A percentile compares a stretch with the other conserved stretches of the same genome.
These are phyloP conservation scores for Acanthococcus lagerstroemiae DNA, from an alignment of 2,888 invertebrate genomes.

Conservation along the genomic window DNA sequence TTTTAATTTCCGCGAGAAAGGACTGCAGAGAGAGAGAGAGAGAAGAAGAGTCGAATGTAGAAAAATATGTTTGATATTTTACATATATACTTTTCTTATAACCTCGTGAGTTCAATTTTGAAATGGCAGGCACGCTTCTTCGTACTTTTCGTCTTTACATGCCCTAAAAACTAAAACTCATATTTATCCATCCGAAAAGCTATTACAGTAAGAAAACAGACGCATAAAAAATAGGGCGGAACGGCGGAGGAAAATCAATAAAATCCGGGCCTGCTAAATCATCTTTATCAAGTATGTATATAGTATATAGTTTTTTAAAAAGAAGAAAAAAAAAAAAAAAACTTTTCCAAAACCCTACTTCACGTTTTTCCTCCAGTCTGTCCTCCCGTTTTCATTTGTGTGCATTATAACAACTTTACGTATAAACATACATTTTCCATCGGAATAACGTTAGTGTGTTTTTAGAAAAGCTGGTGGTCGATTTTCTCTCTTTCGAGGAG, in stretches of 20 bases:
- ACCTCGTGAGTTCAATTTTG: too few relatives aligned
- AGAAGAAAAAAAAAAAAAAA: conserved; percentile 8
- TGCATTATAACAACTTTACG: conserved; percentile 28
- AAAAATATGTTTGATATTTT: too few relatives aligned
- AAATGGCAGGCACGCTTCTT: too few relatives aligned
- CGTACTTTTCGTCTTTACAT: too few relatives aligned
- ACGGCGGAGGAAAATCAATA: conserved; percentile 22
- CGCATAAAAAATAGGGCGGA: conserved; percentile 24
- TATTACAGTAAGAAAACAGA: conserved; percentile 29
- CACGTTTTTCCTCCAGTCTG: neutral
- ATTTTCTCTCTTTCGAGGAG: too few relatives aligned
- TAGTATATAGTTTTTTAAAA: conserved; percentile 3
- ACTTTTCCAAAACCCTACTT: conserved; percentile 2
- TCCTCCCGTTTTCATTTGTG: conserved; percentile 20
- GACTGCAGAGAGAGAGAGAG: too few relatives aligned
- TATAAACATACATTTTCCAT: conserved; percentile 27
- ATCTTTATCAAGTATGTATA: conserved; percentile 27
- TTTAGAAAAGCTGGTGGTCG: too few relatives aligned
- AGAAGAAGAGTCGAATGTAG: too few relatives aligned
- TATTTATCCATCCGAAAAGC: conserved; percentile 29
- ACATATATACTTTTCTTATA: too few relatives aligned
- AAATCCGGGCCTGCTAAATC: conserved; percentile 28
- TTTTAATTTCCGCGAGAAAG: too few relatives aligned
- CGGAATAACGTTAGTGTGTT: conserved; percentile 11
- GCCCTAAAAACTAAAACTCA: conserved; percentile 22